These are phyloP conservation scores for Bimastos eiseni DNA, from an alignment of 2,888 invertebrate genomes.

Conservation along the genomic window DNA sequence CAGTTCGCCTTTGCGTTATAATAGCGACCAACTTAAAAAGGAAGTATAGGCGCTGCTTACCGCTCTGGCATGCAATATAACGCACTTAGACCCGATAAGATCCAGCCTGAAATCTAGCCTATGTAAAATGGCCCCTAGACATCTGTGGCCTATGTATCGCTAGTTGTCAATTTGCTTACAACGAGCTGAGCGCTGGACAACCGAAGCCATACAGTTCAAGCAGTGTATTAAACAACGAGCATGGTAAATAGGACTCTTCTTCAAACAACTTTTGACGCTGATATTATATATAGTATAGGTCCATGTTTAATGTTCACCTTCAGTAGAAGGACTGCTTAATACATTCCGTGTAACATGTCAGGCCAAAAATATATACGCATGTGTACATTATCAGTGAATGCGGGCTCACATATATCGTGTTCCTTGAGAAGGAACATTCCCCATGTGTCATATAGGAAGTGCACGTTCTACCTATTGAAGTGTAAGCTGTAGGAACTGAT, in stretches of 20 bases:
- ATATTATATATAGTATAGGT: background rate
- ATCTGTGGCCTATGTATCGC: background rate
- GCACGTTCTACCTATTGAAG: background rate
- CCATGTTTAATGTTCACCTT: background rate
- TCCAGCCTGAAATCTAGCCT: background rate
- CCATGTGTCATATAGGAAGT: background rate
- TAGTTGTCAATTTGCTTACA: background rate
- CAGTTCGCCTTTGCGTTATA: background rate
- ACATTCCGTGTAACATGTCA: background rate
- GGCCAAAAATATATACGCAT: background rate
- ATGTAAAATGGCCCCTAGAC: background rate
- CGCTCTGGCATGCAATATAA: background rate
- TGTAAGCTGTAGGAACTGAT: background rate
- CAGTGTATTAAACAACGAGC: background rate
- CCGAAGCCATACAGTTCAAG: background rate
- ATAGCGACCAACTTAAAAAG: background rate
- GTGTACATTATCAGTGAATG: background rate
- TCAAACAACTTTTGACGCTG: background rate
- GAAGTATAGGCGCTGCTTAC: background rate
- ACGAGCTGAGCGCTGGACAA: background rate
- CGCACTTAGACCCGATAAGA: background rate
- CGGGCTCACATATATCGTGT: background rate
- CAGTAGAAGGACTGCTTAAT: background rate
- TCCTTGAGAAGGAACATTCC: background rate
- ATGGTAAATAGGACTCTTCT: background rate